Evolutionary conservation across 2,888 invertebrate species (phyloP), one percentile per base, ranked within the genome.

Genomic region (Alitta virens): DNA sequence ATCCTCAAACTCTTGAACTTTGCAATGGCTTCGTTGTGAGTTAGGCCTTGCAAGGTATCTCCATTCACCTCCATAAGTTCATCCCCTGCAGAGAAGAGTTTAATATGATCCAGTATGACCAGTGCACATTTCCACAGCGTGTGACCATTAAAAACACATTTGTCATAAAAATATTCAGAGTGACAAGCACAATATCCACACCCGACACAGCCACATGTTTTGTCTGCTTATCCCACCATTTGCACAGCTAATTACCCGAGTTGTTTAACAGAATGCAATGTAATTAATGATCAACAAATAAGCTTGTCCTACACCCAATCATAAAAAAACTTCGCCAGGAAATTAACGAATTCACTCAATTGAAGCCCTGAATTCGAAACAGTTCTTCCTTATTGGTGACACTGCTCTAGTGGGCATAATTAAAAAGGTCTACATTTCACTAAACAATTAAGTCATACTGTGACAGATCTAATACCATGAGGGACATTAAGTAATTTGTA

Each of bases 11-110:
- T 65, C 12, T 76, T 71, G 65, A 79, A 79, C 52, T 67, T 68
- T n/a, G 60, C 49, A 21, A 78, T 65, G 12, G 74, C 79, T 56
- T 76, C 75, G 53, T 72, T 70, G 65, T 79, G 95, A 68, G 92
- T 91, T 78, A 92, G 85, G 59, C 92, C 92, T 79, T 90, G 88
- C 71, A 95, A 87, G 38, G 88, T 86, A 76, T 87, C 87, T 70
- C 90, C 91, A 84, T 96, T 96, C 63, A 96, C 89, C 72, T 91
- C 90, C 76, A 94, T 84, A 75, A 96, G 92, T 86, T 96, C 94
- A 84, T 96, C 95, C 78, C 94, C 94, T 79, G 66, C 7, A 43
- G 33, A 26, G 33, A 3, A n/a, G 23, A 9, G 16, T 18, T 23
- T 18, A n/a, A n/a, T 40, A 40, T 14, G 42, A 40, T 40, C n/a